Conservation (phyloP, 2,888 invertebrate species). For the Mermis nigrescens region DNA sequence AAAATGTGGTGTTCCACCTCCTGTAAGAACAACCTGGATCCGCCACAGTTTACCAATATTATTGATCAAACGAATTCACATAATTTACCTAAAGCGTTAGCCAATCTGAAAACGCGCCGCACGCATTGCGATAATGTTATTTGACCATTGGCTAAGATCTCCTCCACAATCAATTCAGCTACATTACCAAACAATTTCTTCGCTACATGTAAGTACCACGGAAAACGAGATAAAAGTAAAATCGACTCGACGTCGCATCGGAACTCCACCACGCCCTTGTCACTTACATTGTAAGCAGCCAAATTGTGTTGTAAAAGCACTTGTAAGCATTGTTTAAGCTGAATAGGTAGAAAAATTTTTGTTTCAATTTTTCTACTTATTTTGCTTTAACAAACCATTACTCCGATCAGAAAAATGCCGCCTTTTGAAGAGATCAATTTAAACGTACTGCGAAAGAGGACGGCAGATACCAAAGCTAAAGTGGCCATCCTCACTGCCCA, state of each 20-base stretch:
- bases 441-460: too few species aligned
- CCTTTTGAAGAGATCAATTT: too few species aligned
- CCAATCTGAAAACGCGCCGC: constrained; percentile 46
- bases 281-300: constrained; percentile 47
- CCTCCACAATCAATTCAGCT: constrained; percentile 61
- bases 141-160: constrained; percentile 55
- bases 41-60: too few species aligned
- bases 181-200: constrained; percentile 55
- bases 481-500: too few species aligned
- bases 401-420: not conserved
- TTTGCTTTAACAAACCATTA: not conserved
- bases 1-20: not conserved
- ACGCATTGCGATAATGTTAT: constrained; percentile 52
- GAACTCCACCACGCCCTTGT: constrained; percentile 51
- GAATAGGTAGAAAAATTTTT: too few species aligned
- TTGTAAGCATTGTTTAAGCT: constrained; percentile 56
- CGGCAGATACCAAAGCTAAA: too few species aligned
- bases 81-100: constrained; percentile 37
- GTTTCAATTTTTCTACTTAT: too few species aligned
- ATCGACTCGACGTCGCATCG: constrained; percentile 23
- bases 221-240: constrained; percentile 23
- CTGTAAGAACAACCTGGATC: too few species aligned
- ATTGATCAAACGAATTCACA: not conserved
- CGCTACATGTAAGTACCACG: constrained; percentile 47
- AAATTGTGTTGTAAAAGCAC: constrained; percentile 61